Evolutionary conservation across 2,888 invertebrate genomes (phyloP).

Genomic region (Diarsia mendica): DNA sequence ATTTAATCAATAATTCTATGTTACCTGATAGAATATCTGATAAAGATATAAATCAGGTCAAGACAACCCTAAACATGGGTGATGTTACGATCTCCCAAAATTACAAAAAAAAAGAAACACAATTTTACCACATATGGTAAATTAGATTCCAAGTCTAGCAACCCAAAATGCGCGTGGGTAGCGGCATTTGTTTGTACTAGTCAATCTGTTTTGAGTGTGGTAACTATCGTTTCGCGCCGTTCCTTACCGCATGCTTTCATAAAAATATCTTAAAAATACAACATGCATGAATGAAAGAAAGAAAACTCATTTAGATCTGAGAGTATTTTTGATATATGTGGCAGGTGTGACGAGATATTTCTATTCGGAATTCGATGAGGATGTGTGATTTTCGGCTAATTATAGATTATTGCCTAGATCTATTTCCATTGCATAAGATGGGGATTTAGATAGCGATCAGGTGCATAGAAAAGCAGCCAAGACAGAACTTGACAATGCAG

Average conservation of each 20-base stretch:
- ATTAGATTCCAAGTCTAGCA: conserved; percentile 27
- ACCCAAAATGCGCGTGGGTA: conserved; percentile 58
- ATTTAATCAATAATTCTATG: too few species aligned
- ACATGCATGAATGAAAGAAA: conserved; percentile 52
- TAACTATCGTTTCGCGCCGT: conserved; percentile 58
- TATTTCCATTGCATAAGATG: background rate
- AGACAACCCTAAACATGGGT: background rate
- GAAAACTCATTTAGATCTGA: conserved; percentile 43
- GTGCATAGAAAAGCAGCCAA: background rate
- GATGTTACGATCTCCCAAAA: background rate
- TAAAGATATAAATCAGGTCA: too few species aligned
- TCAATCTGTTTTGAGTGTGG: conserved; percentile 65
- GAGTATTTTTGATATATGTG: conserved; percentile 40
- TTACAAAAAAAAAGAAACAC: background rate
- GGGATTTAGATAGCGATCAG: conserved; percentile 1
- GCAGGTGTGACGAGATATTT: conserved; percentile 43
- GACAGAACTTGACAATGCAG: background rate
- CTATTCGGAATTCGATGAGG: conserved; percentile 31
- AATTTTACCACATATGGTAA: background rate
- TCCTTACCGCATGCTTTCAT: conserved; percentile 52
- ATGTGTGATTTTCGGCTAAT: conserved; percentile 6
- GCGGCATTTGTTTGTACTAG: conserved; percentile 63
- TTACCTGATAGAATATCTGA: too few species aligned
- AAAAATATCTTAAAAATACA: conserved; percentile 53
- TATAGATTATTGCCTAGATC: conserved; percentile 23